Conservation (phyloP, 2,113 vertebrate genomes). For the Enhydra lutris region DNA sequence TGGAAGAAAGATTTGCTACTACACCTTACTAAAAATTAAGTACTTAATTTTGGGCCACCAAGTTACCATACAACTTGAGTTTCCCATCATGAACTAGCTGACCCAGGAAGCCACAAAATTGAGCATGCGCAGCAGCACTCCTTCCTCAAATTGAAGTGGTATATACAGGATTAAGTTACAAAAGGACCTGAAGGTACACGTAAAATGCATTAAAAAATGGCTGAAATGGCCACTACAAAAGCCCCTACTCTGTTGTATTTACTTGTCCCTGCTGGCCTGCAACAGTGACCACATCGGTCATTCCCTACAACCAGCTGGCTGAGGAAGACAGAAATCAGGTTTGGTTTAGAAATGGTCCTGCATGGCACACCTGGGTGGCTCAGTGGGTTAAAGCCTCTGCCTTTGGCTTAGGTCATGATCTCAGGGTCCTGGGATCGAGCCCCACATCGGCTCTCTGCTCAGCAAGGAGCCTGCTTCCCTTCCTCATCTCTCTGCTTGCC, state of each 20-base stretch:
- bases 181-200: not conserved
- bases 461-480: too few relatives aligned
- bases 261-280: not conserved
- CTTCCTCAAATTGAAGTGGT: not conserved
- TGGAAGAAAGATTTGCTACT: not conserved
- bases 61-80: not conserved
- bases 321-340: not conserved
- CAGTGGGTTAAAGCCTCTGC: too few relatives aligned
- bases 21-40: not conserved
- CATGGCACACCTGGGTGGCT: too few relatives aligned
- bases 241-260: not conserved
- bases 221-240: not conserved
- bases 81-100: not conserved
- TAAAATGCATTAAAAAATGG: not conserved
- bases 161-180: not conserved
- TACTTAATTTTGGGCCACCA: not conserved
- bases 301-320: not conserved
- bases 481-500: too few relatives aligned
- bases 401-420: too few relatives aligned
- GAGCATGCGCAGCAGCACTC: not conserved
- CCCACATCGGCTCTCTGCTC: too few relatives aligned
- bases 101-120: not conserved
- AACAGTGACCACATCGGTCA: not conserved
- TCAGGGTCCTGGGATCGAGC: too few relatives aligned
- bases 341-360: not conserved